A percentile compares a stretch with the other conserved stretches of the same genome.
Evolutionary conservation across 2,113 vertebrate genomes (phyloP).

Genomic region (Psittacus erithacus): DNA sequence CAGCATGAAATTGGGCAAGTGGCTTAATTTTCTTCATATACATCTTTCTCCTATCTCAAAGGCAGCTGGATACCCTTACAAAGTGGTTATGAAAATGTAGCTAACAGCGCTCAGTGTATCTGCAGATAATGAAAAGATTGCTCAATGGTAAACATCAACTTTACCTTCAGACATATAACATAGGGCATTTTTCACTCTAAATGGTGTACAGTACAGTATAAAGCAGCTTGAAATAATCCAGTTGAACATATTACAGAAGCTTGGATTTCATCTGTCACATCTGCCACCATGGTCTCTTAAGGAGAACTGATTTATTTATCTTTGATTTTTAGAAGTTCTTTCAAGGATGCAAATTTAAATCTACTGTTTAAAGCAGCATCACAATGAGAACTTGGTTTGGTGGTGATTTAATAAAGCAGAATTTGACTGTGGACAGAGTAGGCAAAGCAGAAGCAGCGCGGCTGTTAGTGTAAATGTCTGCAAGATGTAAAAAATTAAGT

Average conservation of each 20-base stretch:
- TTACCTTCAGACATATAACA: background rate
- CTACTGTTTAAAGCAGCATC: background rate
- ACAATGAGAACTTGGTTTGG: background rate
- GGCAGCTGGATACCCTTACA: background rate
- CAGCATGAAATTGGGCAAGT: background rate
- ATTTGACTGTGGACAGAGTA: background rate
- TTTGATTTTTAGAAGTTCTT: background rate
- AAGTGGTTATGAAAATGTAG: background rate
- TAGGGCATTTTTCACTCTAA: background rate
- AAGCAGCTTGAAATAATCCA: background rate
- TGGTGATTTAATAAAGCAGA: background rate
- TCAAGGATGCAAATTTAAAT: background rate
- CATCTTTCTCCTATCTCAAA: background rate
- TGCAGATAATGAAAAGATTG: background rate
- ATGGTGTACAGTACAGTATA: background rate
- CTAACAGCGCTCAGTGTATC: background rate
- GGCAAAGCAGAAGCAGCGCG: background rate
- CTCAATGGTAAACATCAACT: background rate
- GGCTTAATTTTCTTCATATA: background rate
- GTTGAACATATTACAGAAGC: background rate
- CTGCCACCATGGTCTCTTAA: background rate
- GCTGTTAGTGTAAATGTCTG: background rate
- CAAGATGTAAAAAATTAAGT: background rate
- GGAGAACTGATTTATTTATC: background rate
- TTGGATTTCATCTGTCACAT: background rate